These are phyloP conservation scores for Drosophila subsilvestris DNA, from an alignment of 2,888 invertebrate species.

Conservation along the genomic window DNA sequence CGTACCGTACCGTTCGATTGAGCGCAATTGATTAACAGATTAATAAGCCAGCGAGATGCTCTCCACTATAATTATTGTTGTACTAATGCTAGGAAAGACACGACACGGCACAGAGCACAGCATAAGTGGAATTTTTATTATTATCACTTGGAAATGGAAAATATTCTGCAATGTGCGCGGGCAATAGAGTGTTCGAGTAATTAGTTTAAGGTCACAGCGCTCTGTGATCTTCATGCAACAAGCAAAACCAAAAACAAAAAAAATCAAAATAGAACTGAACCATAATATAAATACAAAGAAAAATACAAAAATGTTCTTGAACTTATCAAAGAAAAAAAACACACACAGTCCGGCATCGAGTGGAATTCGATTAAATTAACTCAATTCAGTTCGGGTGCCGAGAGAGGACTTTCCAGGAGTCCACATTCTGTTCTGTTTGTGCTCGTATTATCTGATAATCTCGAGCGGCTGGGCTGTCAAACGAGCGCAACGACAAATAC, in stretches of 20 bases:
- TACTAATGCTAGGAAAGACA: slow-evolving; percentile 36
- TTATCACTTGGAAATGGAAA: slow-evolving; percentile 52
- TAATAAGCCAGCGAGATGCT: slow-evolving; percentile 44
- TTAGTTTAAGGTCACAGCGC: slow-evolving; percentile 68
- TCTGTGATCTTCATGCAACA: slow-evolving; percentile 17
- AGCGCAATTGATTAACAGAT: slow-evolving; percentile 72
- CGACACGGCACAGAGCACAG: slow-evolving; percentile 21
- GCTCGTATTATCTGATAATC: slow-evolving; percentile 47
- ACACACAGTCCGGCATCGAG: slow-evolving; percentile 20
- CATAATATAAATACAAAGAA: slow-evolving; percentile 12
- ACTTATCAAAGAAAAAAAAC: slow-evolving; percentile 13
- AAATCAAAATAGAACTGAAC: slow-evolving; percentile 29
- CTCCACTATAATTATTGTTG: slow-evolving; percentile 25
- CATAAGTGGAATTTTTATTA: slow-evolving; percentile 63
- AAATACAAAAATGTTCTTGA: slow-evolving; percentile 33
- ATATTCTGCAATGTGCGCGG: slow-evolving; percentile 29
- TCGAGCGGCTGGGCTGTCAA: slow-evolving; percentile 37
- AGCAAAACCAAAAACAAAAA: slow-evolving; percentile 31
- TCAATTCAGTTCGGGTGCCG: slow-evolving; percentile 6
- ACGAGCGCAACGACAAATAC: slow-evolving; percentile 23
- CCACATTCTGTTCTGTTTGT: slow-evolving; percentile 32
- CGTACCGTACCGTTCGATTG: slow-evolving; percentile 47
- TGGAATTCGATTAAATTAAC: slow-evolving; percentile 32
- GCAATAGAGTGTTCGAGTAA: slow-evolving; percentile 19
- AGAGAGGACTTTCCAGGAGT: slow-evolving; percentile 8